These are phyloP conservation scores for Meteorus cinctellus DNA, from an alignment of 2,888 invertebrate species.

Conservation along the genomic window DNA sequence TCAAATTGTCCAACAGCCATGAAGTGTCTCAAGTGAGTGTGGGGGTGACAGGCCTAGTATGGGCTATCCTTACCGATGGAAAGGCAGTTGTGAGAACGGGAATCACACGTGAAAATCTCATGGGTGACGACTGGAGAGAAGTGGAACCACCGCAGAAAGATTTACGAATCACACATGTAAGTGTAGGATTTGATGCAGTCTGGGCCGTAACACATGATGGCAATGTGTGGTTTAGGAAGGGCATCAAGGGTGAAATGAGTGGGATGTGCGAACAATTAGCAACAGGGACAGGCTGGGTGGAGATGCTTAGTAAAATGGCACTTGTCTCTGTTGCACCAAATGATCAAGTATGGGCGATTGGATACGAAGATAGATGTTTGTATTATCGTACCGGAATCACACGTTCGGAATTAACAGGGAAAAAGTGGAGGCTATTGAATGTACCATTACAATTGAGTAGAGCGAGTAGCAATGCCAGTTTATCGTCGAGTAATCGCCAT, in stretches of 20 bases:
- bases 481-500: conserved; percentile 73
- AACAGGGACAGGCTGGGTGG: conserved; percentile 90
- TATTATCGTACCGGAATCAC: conserved; percentile 88
- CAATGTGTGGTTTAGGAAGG: conserved; percentile 91
- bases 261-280: conserved; percentile 85
- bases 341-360: conserved; percentile 92
- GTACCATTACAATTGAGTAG: conserved; percentile 88
- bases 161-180: conserved; percentile 83
- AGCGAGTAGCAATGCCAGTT: conserved; percentile 86
- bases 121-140: conserved; percentile 86
- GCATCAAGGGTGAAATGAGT: conserved; percentile 81
- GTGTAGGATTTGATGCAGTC: conserved; percentile 86
- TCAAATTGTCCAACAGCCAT: conserved; percentile 84
- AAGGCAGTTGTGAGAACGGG: conserved; percentile 87
- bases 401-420: conserved; percentile 86
- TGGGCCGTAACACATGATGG: conserved; percentile 88
- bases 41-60: conserved; percentile 89
- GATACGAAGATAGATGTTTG: conserved; percentile 85
- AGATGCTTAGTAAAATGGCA: conserved; percentile 90
- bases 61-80: conserved; percentile 91
- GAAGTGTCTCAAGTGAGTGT: conserved; percentile 91
- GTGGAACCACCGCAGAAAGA: conserved; percentile 84
- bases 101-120: conserved; percentile 84
- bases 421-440: conserved; percentile 88
- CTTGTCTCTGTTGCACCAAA: conserved; percentile 89